phyloP scores from a whole-genome alignment of 2,888 invertebrate genomes.

The Microplitis deprimator region DNA sequence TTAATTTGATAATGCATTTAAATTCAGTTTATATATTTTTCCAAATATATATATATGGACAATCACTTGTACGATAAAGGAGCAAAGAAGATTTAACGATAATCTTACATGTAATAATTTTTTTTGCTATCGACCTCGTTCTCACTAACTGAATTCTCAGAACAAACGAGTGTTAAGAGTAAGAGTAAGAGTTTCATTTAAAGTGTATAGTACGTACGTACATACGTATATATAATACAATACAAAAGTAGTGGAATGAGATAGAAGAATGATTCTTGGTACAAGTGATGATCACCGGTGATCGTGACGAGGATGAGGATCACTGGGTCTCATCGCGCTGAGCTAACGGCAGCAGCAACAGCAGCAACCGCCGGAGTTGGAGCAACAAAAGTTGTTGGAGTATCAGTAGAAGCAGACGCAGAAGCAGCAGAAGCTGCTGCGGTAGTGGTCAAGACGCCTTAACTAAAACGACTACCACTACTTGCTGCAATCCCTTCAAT shows the following conservation, averaged over 20 bases:
- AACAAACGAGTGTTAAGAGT: not conserved
- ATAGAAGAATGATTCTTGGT: slow-evolving; percentile 41
- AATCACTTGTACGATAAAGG: not conserved
- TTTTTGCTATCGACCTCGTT: not conserved
- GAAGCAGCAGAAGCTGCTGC: slow-evolving; percentile 28
- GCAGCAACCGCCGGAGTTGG: slow-evolving; percentile 2
- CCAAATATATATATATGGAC: not conserved
- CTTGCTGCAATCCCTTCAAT: not conserved
- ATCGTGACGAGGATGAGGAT: slow-evolving; percentile 45
- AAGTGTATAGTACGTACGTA: not conserved
- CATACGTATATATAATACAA: not conserved
- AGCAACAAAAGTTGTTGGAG: not conserved
- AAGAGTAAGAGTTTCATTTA: not conserved
- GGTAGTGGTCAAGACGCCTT: slow-evolving; percentile 21
- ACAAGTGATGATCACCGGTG: slow-evolving; percentile 34
- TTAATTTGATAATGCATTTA: slow-evolving; percentile 19
- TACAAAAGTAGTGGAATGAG: slow-evolving; percentile 33
- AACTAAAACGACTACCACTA: slow-evolving; percentile 9
- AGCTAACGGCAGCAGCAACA: slow-evolving; percentile 29
- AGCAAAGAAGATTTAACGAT: slow-evolving; percentile 9
- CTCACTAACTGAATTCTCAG: slow-evolving; percentile 8
- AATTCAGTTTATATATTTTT: not conserved
- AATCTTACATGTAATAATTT: slow-evolving; percentile 22
- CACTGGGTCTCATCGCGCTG: slow-evolving; percentile 37
- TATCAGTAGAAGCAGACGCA: slow-evolving; percentile 13